Evolutionary conservation across 2,113 vertebrate species (phyloP).

Genomic region (Lampris megalopsis): DNA sequence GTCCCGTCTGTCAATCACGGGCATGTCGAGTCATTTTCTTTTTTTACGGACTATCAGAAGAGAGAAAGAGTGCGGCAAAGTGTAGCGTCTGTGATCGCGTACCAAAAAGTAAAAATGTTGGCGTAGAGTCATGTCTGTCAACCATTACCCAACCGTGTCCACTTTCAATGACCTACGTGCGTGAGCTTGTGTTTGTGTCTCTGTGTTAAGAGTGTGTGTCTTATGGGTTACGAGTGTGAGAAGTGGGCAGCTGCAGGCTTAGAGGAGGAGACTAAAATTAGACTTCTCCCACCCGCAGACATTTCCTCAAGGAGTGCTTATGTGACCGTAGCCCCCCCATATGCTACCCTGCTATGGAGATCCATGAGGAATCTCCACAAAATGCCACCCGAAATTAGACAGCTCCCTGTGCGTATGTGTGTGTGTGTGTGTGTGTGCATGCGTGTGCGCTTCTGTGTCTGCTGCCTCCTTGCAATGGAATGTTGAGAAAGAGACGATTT

Average conservation of each 20-base stretch:
- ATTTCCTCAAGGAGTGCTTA: slow-evolving; percentile 56
- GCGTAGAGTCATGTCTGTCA: slow-evolving; percentile 63
- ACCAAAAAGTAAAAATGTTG: slow-evolving; percentile 46
- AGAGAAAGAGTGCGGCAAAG: slow-evolving; percentile 20
- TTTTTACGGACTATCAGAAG: neutral
- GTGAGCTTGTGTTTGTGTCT: slow-evolving; percentile 1
- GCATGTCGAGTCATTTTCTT: neutral
- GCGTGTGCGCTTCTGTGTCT: neutral
- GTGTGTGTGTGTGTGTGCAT: slow-evolving; percentile 27
- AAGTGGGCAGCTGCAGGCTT: slow-evolving; percentile 72
- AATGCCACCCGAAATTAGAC: slow-evolving; percentile 80
- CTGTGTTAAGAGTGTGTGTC: slow-evolving; percentile 26
- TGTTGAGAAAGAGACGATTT: slow-evolving; percentile 18
- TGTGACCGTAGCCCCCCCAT: slow-evolving; percentile 50
- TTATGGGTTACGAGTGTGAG: slow-evolving; percentile 47
- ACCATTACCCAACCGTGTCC: slow-evolving; percentile 61
- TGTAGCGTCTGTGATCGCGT: slow-evolving; percentile 38
- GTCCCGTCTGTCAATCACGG: slow-evolving; percentile 54
- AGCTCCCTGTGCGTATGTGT: slow-evolving; percentile 58
- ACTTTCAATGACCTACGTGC: slow-evolving; percentile 48
- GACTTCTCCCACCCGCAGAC: slow-evolving; percentile 60
- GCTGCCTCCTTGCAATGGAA: slow-evolving; percentile 9
- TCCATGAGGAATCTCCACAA: slow-evolving; percentile 71
- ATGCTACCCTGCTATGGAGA: slow-evolving; percentile 71
- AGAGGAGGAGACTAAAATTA: slow-evolving; percentile 74